Conservation (phyloP, 2,888 invertebrate species). For the Epiblema foenella region DNA sequence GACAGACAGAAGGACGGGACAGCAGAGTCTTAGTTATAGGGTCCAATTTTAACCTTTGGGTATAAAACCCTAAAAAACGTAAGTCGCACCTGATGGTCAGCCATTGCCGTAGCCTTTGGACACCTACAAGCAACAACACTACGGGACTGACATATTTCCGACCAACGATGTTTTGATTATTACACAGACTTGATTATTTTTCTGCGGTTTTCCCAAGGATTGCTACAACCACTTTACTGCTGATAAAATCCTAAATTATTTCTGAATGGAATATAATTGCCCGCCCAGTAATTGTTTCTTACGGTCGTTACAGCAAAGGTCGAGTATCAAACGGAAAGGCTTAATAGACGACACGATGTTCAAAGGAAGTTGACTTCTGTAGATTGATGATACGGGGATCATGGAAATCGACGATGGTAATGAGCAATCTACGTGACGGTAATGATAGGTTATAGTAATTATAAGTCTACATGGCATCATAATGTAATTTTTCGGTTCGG, state of each 20-base stretch:
- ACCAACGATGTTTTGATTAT: too few species aligned
- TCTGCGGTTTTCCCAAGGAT: conserved; percentile 13
- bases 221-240: not conserved
- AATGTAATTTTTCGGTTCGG: not conserved
- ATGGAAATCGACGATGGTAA: not conserved
- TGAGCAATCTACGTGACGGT: not conserved
- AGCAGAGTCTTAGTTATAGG: too few species aligned
- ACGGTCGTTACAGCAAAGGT: conserved; percentile 17
- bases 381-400: not conserved
- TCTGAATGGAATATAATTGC: conserved; percentile 28
- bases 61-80: too few species aligned
- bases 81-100: too few species aligned
- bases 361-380: conserved; percentile 25
- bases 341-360: conserved; percentile 11
- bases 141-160: too few species aligned
- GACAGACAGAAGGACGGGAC: too few species aligned
- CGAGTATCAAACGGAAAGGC: conserved; percentile 19
- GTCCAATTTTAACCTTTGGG: too few species aligned
- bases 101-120: too few species aligned
- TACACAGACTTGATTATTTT: not conserved
- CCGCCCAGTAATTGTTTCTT: conserved; percentile 22
- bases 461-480: not conserved
- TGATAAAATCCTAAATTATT: conserved; percentile 32
- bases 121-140: too few species aligned
- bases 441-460: conserved; percentile 11